These are phyloP conservation scores for Chamaetylas fuelleborni DNA, from an alignment of 2,113 vertebrate species.

Conservation along the genomic window DNA sequence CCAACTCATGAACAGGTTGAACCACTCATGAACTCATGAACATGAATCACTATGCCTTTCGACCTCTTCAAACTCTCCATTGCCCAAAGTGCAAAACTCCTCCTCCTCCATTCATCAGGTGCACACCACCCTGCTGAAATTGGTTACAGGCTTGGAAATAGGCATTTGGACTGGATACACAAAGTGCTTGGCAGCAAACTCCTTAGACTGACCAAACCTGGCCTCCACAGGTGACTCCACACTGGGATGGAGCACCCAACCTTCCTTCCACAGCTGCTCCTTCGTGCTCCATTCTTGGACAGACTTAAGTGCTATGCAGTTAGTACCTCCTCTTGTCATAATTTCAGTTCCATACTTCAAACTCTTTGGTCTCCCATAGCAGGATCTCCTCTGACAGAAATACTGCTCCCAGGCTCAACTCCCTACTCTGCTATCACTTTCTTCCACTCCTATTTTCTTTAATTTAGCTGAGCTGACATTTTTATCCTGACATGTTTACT, in stretches of 20 bases:
- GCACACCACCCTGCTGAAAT: fast-evolving
- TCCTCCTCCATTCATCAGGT: neutral
- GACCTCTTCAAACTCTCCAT: neutral
- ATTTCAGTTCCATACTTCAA: neutral
- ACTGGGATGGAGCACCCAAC: neutral
- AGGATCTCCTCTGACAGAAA: neutral
- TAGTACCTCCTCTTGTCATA: neutral
- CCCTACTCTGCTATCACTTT: neutral
- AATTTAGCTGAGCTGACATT: neutral
- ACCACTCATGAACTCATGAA: neutral
- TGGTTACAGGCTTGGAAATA: neutral
- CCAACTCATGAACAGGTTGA: neutral
- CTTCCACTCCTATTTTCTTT: neutral
- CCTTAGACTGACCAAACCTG: neutral
- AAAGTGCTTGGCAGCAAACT: fast-evolving
- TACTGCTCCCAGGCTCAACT: neutral
- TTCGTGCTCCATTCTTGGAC: fast-evolving
- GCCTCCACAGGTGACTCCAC: neutral
- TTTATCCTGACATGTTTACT: neutral
- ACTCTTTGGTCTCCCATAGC: neutral
- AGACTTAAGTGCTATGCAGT: neutral
- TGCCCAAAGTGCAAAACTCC: neutral
- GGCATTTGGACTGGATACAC: neutral
- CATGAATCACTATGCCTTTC: fast-evolving
- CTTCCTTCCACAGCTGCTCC: fast-evolving